A percentile compares a stretch with the other conserved stretches of the same genome.
Conservation (phyloP, 1,140 invertebrate genomes). For the Scaptomyza montana region DNA sequence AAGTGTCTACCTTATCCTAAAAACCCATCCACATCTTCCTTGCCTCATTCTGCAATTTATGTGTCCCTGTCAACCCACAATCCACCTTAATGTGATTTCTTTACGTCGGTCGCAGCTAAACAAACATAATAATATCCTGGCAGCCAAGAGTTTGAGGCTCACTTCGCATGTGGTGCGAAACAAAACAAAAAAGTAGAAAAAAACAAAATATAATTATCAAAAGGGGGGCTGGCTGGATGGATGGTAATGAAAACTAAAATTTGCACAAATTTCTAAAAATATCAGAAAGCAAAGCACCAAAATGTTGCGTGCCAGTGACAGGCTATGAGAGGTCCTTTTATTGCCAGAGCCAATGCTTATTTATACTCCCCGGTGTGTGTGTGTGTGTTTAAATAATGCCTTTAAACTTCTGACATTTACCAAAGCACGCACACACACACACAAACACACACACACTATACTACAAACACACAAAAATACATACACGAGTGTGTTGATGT, state of each 20-base stretch:
- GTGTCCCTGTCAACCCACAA: conserved; percentile 18
- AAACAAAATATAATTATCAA: conserved; percentile 24
- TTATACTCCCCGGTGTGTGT: conserved; percentile 4
- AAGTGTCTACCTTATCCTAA: conserved; percentile 9
- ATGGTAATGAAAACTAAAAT: conserved; percentile 16
- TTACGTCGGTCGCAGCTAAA: conserved; percentile 39
- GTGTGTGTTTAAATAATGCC: conserved; percentile 1
- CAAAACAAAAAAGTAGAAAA: neutral
- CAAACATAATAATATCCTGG: conserved; percentile 45
- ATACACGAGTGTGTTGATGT: neutral
- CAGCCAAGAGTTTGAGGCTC: neutral
- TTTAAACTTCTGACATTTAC: conserved; percentile 46
- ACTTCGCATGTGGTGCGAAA: neutral
- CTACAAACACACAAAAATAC: neutral
- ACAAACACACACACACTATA: neutral
- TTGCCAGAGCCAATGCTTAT: conserved; percentile 4
- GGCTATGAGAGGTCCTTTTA: conserved; percentile 24
- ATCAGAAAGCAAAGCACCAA: conserved; percentile 20
- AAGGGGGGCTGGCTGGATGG: conserved; percentile 1
- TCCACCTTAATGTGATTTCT: conserved; percentile 68
- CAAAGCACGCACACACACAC: conserved; percentile 24
- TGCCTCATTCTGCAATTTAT: neutral
- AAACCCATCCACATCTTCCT: neutral
- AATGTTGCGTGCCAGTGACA: conserved; percentile 40
- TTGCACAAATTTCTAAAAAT: conserved; percentile 46